Evolutionary conservation across 2,797 vertebrate genomes (phyloP).

Genomic region (Acipenser oxyrinchus): DNA sequence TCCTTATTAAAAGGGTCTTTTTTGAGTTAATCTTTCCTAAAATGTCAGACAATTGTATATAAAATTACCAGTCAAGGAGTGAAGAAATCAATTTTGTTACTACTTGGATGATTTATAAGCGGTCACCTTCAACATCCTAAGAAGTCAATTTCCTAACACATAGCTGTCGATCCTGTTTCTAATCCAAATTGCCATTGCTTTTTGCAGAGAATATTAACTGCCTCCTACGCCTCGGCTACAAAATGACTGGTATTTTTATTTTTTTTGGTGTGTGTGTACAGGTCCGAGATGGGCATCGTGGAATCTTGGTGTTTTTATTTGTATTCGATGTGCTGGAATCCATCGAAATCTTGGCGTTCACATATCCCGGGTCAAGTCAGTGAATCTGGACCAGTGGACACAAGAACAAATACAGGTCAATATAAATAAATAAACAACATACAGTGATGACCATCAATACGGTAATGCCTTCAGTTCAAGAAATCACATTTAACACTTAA

Average conservation of each 20-base stretch:
- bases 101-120: slow-evolving; percentile 29
- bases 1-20: slow-evolving; percentile 4
- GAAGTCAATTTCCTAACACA: slow-evolving; percentile 7
- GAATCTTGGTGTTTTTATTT: slow-evolving; percentile 98
- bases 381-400: slow-evolving; percentile 98
- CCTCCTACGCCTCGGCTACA: neutral
- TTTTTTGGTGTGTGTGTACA: slow-evolving; percentile 33
- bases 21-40: slow-evolving; percentile 29
- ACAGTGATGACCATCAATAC: no score
- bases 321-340: slow-evolving; percentile 95
- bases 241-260: slow-evolving; percentile 21
- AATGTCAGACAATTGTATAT: slow-evolving; percentile 30
- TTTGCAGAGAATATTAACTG: neutral
- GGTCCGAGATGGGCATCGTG: slow-evolving; percentile 98
- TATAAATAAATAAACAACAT: no score
- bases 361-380: slow-evolving; percentile 97
- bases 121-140: slow-evolving; percentile 14
- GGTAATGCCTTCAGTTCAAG: no score
- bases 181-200: slow-evolving; percentile 21
- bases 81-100: slow-evolving; percentile 28
- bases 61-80: slow-evolving; percentile 24
- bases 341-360: slow-evolving; percentile 97
- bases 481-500: no score
- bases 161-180: slow-evolving; percentile 18
- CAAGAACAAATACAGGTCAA: slow-evolving; percentile 91